These are phyloP conservation scores for Battus philenor DNA, from an alignment of 1,140 invertebrate species.

Conservation along the genomic window DNA sequence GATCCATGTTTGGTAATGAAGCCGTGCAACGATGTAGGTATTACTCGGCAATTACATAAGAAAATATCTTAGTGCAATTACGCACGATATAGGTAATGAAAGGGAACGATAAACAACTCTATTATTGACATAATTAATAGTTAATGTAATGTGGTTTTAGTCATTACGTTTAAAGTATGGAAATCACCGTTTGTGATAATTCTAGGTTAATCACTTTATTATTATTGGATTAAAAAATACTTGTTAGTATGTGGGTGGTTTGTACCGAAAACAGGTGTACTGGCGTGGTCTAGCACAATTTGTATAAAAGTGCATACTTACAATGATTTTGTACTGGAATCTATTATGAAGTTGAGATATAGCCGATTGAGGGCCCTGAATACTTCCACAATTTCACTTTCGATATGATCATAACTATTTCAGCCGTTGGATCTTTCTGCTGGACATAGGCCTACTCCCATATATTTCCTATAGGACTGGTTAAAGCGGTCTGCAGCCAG, in stretches of 20 bases:
- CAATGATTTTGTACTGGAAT: no score
- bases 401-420: no score
- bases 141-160: conserved; percentile 37
- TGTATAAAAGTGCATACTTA: no score
- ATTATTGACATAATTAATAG: conserved; percentile 56
- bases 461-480: no score
- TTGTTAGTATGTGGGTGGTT: conserved; percentile 12
- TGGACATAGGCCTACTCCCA: no score
- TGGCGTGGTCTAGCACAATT: no score
- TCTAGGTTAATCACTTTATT: conserved; percentile 18
- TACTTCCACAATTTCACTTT: no score
- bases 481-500: no score
- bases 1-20: conserved; percentile 22
- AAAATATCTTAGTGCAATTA: conserved; percentile 45
- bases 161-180: conserved; percentile 28
- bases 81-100: conserved; percentile 36
- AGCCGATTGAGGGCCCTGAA: no score
- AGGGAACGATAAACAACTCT: conserved; percentile 40
- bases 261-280: conserved; percentile 13
- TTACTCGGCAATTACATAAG: conserved; percentile 26
- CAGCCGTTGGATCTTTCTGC: no score
- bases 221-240: conserved; percentile 10
- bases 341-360: no score
- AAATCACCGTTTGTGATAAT: conserved; percentile 14
- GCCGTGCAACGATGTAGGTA: conserved; percentile 16